Conservation (phyloP, 2,113 vertebrate species). For the Podarcis cretensis region DNA sequence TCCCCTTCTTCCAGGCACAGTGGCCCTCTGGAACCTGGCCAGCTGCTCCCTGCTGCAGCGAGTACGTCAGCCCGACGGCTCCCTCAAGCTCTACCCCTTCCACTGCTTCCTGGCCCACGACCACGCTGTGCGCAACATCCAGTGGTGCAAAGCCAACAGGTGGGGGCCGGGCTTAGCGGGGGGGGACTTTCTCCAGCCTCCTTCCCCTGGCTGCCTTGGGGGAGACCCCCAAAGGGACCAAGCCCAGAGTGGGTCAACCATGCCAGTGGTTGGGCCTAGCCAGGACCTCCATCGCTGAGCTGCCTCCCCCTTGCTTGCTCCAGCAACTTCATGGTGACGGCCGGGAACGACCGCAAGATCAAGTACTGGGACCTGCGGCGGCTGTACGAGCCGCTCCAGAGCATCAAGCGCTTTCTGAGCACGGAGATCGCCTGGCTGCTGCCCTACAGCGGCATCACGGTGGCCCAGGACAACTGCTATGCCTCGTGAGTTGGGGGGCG, state of each 20-base stretch:
- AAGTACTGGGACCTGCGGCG: conserved; percentile 94
- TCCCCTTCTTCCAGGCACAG: conserved; percentile 75
- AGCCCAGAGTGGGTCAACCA: background rate
- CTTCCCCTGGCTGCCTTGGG: background rate
- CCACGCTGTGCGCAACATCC: conserved; percentile 82
- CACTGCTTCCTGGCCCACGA: conserved; percentile 88
- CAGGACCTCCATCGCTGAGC: background rate
- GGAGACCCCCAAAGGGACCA: too few species aligned
- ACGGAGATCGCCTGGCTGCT: conserved; percentile 91
- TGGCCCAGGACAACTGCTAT: conserved; percentile 89
- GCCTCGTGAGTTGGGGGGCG: conserved; percentile 76
- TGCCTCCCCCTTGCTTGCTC: background rate
- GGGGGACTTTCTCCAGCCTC: background rate
- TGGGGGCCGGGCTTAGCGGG: conserved; percentile 39
- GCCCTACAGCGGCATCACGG: conserved; percentile 83
- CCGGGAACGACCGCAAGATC: conserved; percentile 89
- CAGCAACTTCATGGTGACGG: conserved; percentile 89
- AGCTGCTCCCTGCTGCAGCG: conserved; percentile 85
- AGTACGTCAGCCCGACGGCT: conserved; percentile 76
- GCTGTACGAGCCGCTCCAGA: conserved; percentile 81
- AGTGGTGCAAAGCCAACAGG: conserved; percentile 89
- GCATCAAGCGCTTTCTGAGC: conserved; percentile 86
- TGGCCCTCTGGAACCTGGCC: conserved; percentile 91
- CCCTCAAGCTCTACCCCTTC: conserved; percentile 86
- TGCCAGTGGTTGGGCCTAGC: too few species aligned